phyloP scores from a whole-genome alignment of 64 coral and sea anemone species.

The Actinia equina region DNA sequence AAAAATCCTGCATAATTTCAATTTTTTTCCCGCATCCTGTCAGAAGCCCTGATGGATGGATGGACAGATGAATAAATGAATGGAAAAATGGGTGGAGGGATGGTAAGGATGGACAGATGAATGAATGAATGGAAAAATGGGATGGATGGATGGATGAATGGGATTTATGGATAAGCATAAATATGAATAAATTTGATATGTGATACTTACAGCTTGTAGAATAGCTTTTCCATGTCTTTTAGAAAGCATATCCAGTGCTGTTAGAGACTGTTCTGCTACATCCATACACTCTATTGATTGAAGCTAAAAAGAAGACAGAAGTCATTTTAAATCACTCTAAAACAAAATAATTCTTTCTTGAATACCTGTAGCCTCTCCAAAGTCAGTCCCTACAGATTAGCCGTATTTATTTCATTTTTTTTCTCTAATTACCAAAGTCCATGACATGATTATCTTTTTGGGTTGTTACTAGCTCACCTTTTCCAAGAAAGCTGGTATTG shows the following conservation, averaged over 20 bases:
- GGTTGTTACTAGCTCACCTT: slow-evolving; percentile 36
- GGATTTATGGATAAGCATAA: not conserved
- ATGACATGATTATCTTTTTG: too few species aligned
- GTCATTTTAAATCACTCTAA: too few species aligned
- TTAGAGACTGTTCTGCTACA: slow-evolving; percentile 96
- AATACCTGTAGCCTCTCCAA: too few species aligned
- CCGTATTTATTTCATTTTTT: too few species aligned
- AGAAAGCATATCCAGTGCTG: slow-evolving; percentile 91
- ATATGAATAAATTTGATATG: too few species aligned
- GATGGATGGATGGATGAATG: not conserved
- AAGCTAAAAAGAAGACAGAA: slow-evolving; percentile 37
- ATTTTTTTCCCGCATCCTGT: too few species aligned
- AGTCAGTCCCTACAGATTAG: too few species aligned
- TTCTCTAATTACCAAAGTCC: too few species aligned
- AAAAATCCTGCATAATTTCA: too few species aligned
- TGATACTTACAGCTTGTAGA: slow-evolving; percentile 86
- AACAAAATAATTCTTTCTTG: too few species aligned
- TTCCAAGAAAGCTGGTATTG: slow-evolving; percentile 92
- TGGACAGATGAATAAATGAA: too few species aligned
- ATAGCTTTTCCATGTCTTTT: slow-evolving; percentile 99
- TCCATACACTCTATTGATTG: slow-evolving; percentile 99
- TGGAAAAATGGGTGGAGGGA: not conserved
- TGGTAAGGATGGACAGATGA: not conserved
- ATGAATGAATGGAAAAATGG: not conserved
- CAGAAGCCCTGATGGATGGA: too few species aligned